A percentile compares a stretch with the other conserved stretches of the same genome.
Conservation (phyloP, 2,113 vertebrate genomes). For the Ciconia boyciana region DNA sequence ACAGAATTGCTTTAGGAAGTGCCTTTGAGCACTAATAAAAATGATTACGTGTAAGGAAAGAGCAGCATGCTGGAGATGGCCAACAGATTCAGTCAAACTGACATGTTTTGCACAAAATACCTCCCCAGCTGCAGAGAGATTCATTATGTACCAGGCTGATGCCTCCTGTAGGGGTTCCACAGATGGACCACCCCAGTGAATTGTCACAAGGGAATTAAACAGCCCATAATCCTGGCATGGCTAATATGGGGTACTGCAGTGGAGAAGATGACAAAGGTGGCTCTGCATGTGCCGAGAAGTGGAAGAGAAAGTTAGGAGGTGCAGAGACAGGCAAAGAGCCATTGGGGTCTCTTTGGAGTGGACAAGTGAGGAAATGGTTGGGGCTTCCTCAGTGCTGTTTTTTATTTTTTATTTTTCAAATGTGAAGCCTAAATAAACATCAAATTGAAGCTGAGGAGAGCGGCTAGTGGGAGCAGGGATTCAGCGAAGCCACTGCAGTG, state of each 20-base stretch:
- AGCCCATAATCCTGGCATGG: neutral
- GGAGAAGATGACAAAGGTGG: neutral
- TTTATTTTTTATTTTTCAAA: neutral
- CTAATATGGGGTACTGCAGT: accelerated
- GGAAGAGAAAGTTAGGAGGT: neutral
- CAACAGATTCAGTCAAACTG: neutral
- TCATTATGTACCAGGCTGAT: neutral
- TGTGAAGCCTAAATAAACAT: neutral
- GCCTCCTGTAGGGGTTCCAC: neutral
- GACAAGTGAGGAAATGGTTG: neutral
- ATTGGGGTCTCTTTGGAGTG: neutral
- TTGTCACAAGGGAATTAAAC: neutral
- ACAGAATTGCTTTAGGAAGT: slow-evolving; percentile 14
- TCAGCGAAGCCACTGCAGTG: accelerated
- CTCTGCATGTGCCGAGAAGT: neutral
- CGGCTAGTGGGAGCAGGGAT: neutral
- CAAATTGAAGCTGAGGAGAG: neutral
- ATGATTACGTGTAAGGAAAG: neutral
- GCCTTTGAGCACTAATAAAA: neutral
- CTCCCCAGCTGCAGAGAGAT: neutral
- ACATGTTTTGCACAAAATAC: neutral
- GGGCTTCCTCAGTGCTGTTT: neutral
- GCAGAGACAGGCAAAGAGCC: neutral
- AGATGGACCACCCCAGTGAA: neutral
- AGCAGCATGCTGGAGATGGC: neutral